phyloP scores from a whole-genome alignment of 2,888 invertebrate species.

The Axea sp. region DNA sequence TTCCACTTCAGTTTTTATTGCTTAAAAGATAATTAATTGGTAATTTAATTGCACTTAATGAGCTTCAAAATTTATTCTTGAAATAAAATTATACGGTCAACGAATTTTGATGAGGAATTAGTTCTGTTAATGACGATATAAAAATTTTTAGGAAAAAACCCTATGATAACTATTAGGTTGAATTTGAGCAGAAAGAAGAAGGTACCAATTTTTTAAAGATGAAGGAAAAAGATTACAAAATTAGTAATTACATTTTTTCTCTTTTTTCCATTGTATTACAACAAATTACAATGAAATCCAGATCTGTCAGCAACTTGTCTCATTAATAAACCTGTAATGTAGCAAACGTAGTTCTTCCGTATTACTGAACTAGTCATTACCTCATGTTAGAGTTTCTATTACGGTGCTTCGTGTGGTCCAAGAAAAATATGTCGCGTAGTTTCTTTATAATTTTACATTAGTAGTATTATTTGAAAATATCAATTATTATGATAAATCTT shows the following conservation, averaged over 20 bases:
- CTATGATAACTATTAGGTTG: not conserved
- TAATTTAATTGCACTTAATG: slow-evolving; percentile 10
- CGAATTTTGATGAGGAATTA: too few species aligned
- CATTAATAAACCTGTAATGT: slow-evolving; percentile 57
- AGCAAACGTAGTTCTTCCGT: slow-evolving; percentile 49
- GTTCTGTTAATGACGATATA: too few species aligned
- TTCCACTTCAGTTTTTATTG: slow-evolving; percentile 8
- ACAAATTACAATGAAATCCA: slow-evolving; percentile 52
- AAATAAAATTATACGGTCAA: too few species aligned
- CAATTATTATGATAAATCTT: too few species aligned
- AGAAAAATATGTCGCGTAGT: too few species aligned
- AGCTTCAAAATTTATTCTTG: slow-evolving; percentile 1
- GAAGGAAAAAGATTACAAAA: too few species aligned
- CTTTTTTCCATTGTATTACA: slow-evolving; percentile 26
- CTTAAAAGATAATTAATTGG: not conserved
- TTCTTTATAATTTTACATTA: too few species aligned
- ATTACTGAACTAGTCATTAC: slow-evolving; percentile 56
- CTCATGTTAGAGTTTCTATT: slow-evolving; percentile 48
- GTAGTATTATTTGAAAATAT: too few species aligned
- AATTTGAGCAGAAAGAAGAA: too few species aligned
- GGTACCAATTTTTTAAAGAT: too few species aligned
- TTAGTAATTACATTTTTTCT: slow-evolving; percentile 2
- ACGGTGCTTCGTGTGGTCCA: slow-evolving; percentile 26
- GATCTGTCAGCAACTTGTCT: slow-evolving; percentile 55
- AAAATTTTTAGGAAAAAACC: too few species aligned